Percentiles rank a stretch among this genome's conserved stretches.
phyloP scores from a whole-genome alignment of 2,888 invertebrate genomes.

The Dilophus febrilis region DNA sequence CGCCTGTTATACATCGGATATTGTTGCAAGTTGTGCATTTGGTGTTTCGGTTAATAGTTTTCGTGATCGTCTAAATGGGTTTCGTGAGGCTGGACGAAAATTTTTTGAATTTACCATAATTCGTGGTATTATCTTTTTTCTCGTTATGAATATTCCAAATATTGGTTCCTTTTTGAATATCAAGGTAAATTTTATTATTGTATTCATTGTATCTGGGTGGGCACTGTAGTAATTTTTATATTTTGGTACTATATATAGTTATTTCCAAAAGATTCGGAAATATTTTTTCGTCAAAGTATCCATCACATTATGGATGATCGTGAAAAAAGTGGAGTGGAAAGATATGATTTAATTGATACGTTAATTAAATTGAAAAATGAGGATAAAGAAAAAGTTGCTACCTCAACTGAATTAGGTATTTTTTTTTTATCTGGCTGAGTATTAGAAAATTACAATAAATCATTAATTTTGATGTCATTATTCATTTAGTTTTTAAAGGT shows the following conservation, averaged over 20 bases:
- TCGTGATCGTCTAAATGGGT: slow-evolving; percentile 22
- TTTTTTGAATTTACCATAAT: slow-evolving; percentile 14
- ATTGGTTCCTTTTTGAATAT: slow-evolving; percentile 15
- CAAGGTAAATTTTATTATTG: slow-evolving; percentile 15
- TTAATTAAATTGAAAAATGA: slow-evolving; percentile 27
- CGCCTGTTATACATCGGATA: slow-evolving; percentile 22
- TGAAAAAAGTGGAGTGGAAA: slow-evolving; percentile 22
- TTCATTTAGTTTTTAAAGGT: slow-evolving; percentile 14
- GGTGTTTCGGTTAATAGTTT: slow-evolving; percentile 23
- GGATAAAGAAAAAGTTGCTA: neutral
- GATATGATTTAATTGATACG: slow-evolving; percentile 32
- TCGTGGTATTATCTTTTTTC: slow-evolving; percentile 19
- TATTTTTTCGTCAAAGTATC: slow-evolving; percentile 27
- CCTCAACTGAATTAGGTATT: neutral
- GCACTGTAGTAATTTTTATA: no score
- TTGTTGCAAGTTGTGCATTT: slow-evolving; percentile 25
- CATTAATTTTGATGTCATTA: no score
- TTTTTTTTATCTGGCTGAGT: no score
- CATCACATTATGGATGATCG: slow-evolving; percentile 30
- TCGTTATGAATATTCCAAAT: slow-evolving; percentile 22
- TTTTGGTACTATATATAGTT: no score
- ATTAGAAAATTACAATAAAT: neutral
- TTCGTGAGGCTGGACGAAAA: slow-evolving; percentile 18
- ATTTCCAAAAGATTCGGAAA: neutral
- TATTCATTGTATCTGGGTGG: no score